A percentile compares a stretch with the other conserved stretches of the same genome.
phyloP scores from a whole-genome alignment of 1,140 invertebrate species.

The Bombus turneri region DNA sequence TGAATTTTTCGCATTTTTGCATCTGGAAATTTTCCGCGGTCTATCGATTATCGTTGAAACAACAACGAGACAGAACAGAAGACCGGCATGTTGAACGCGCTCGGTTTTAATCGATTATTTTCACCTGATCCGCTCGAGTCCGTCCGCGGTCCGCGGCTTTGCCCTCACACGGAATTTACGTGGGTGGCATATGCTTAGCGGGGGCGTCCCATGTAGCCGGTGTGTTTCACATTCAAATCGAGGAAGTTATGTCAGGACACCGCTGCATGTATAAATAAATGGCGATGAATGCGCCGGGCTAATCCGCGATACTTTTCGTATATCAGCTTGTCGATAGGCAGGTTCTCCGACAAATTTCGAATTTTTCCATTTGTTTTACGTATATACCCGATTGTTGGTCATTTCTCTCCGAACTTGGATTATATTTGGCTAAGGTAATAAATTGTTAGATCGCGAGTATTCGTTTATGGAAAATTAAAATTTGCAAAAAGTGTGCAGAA shows the following conservation, averaged over 20 bases:
- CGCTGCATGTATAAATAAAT: slow-evolving; percentile 54
- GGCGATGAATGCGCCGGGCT: slow-evolving; percentile 26
- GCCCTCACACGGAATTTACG: slow-evolving; percentile 53
- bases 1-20: no score
- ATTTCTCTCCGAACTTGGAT: no score
- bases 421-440: no score
- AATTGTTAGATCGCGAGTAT: no score
- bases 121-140: slow-evolving; percentile 39
- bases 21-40: no score
- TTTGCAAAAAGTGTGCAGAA: no score
- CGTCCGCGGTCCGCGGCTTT: slow-evolving; percentile 37
- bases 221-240: slow-evolving; percentile 52
- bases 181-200: slow-evolving; percentile 58
- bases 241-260: slow-evolving; percentile 56
- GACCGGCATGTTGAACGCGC: neutral
- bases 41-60: neutral
- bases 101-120: slow-evolving; percentile 47
- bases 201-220: slow-evolving; percentile 48
- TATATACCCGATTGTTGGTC: neutral
- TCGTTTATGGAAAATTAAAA: no score
- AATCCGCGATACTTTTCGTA: slow-evolving; percentile 35
- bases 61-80: neutral
- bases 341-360: neutral
- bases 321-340: neutral
- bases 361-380: neutral